Percentiles rank a stretch among this genome's conserved stretches.
Conservation (phyloP, 2,888 invertebrate genomes). For the Muschampia staudingeri region DNA sequence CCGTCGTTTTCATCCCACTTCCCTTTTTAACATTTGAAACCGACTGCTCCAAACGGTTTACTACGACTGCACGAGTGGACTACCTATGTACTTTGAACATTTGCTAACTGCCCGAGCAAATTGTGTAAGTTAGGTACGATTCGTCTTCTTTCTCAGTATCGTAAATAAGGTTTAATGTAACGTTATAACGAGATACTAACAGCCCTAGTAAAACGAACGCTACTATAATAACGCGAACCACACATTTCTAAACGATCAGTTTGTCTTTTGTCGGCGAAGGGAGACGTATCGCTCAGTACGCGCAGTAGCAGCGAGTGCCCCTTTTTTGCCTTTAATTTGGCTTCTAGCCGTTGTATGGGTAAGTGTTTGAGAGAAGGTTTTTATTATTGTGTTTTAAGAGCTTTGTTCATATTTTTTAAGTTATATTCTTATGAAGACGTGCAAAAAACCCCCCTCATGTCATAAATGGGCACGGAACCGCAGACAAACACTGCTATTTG, state of each 20-base stretch:
- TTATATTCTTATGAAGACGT: constrained; percentile 35
- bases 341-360: constrained; percentile 92
- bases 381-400: constrained; percentile 7
- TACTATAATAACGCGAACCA: constrained; percentile 81
- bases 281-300: constrained; percentile 82
- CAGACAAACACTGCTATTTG: constrained; percentile 44
- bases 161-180: neutral
- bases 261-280: constrained; percentile 81
- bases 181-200: constrained; percentile 66
- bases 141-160: no score
- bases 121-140: no score
- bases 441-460: neutral
- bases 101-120: no score
- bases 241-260: constrained; percentile 84
- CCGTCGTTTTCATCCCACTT: no score
- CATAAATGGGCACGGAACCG: constrained; percentile 23
- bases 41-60: no score
- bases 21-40: no score
- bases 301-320: constrained; percentile 82
- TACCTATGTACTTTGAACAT: no score
- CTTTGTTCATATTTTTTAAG: constrained; percentile 14
- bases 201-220: constrained; percentile 63
- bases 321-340: constrained; percentile 91
- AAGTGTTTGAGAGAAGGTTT: constrained; percentile 74
- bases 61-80: no score